These are phyloP conservation scores for Drosophila niveifrons DNA, from an alignment of 2,888 invertebrate genomes.

Conservation along the genomic window DNA sequence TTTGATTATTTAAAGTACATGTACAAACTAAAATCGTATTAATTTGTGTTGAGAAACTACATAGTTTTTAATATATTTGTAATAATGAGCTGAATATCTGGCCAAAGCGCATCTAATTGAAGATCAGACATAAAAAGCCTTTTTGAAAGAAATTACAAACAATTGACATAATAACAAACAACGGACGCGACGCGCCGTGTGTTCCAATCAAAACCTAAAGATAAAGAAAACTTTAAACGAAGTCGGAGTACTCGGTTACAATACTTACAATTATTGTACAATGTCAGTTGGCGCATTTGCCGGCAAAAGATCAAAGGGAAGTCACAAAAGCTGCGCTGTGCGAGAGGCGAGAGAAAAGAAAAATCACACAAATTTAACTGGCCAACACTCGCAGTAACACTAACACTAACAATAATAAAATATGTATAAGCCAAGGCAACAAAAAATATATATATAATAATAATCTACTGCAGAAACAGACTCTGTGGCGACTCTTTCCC, in stretches of 20 bases:
- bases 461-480: conserved; percentile 58
- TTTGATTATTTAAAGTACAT: too few species aligned
- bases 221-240: conserved; percentile 44
- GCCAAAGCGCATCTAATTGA: conserved; percentile 26
- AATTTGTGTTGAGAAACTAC: not conserved
- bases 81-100: conserved; percentile 11
- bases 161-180: conserved; percentile 70
- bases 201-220: conserved; percentile 39
- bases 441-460: conserved; percentile 17
- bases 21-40: not conserved
- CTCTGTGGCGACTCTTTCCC: conserved; percentile 69
- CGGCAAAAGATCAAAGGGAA: conserved; percentile 74
- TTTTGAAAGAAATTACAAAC: conserved; percentile 58
- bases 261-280: conserved; percentile 62
- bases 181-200: conserved; percentile 37
- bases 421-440: conserved; percentile 60
- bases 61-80: conserved; percentile 1
- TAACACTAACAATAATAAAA: conserved; percentile 56
- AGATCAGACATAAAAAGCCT: conserved; percentile 24
- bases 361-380: conserved; percentile 71
- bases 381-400: conserved; percentile 17
- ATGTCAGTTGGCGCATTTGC: conserved; percentile 64
- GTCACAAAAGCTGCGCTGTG: conserved; percentile 49
- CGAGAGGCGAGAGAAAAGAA: conserved; percentile 52
- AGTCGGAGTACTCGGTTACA: conserved; percentile 32